Evolutionary conservation across 2,113 vertebrate species (phyloP).

Genomic region (Mola mola): DNA sequence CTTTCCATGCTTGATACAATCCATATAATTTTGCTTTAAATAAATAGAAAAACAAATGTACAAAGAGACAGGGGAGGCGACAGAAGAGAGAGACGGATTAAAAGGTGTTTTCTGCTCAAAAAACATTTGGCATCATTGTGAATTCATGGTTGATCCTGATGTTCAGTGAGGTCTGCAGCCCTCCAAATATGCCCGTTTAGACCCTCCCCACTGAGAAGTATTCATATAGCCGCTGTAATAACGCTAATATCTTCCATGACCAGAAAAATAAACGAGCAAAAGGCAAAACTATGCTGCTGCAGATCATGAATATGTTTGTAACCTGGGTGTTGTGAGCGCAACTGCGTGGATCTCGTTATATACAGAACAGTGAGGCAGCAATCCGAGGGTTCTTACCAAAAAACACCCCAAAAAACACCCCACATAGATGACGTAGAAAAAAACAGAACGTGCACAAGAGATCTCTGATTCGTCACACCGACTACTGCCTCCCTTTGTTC

Average conservation of each 20-base stretch:
- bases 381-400: constrained; percentile 63
- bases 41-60: constrained; percentile 83
- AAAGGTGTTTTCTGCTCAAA: constrained; percentile 54
- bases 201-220: constrained; percentile 41
- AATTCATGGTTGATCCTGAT: constrained; percentile 66
- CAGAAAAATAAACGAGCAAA: constrained; percentile 59
- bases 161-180: constrained; percentile 43
- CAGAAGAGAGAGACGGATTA: constrained; percentile 37
- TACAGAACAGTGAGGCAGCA: constrained; percentile 74
- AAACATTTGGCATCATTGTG: constrained; percentile 78
- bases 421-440: constrained; percentile 62
- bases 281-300: constrained; percentile 51
- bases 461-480: constrained; percentile 53
- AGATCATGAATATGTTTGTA: constrained; percentile 54
- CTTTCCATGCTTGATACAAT: constrained; percentile 81
- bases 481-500: constrained; percentile 28
- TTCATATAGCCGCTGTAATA: constrained; percentile 58
- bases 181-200: constrained; percentile 36
- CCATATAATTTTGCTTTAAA: constrained; percentile 82
- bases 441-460: constrained; percentile 62
- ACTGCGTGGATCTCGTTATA: constrained; percentile 61
- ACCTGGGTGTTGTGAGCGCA: constrained; percentile 48
- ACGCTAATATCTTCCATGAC: constrained; percentile 64
- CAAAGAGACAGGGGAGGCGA: constrained; percentile 61
- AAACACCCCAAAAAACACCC: no score